A percentile compares a stretch with the other conserved stretches of the same genome.
Evolutionary conservation across 1,140 invertebrate species (phyloP).

Genomic region (Carposina sasakii): DNA sequence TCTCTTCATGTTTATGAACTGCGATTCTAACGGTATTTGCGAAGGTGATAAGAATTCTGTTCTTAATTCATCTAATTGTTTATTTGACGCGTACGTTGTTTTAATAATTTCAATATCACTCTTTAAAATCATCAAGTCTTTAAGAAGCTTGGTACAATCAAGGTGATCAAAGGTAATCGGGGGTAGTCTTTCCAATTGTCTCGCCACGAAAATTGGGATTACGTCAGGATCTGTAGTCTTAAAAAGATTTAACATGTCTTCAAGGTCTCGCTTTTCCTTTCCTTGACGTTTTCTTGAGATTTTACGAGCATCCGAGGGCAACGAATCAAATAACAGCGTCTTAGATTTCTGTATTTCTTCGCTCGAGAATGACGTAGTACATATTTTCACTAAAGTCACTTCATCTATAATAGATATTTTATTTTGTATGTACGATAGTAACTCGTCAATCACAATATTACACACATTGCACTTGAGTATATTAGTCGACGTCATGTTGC

Average conservation of each 20-base stretch:
- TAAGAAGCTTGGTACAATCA: constrained; percentile 19
- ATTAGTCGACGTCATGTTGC: no score
- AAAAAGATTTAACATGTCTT: constrained; percentile 13
- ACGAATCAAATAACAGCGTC: constrained; percentile 20
- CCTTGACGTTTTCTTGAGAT: constrained; percentile 16
- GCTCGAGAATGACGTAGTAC: constrained; percentile 18
- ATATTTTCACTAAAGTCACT: constrained; percentile 19
- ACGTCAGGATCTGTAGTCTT: constrained; percentile 16
- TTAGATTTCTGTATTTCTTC: constrained; percentile 25
- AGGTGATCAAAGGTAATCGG: constrained; percentile 20
- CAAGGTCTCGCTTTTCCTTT: constrained; percentile 13
- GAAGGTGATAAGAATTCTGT: no score
- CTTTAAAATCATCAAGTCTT: constrained; percentile 17
- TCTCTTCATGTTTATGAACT: constrained; percentile 18
- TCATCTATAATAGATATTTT: constrained; percentile 26
- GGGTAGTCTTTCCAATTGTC: constrained; percentile 20
- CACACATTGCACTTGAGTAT: constrained; percentile 19
- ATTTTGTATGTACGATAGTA: constrained; percentile 23
- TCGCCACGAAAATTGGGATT: constrained; percentile 19
- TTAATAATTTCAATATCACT: constrained; percentile 17
- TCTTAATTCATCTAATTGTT: constrained; percentile 15
- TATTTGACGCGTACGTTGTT: constrained; percentile 8
- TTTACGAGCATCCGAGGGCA: constrained; percentile 17
- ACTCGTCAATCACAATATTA: constrained; percentile 27
- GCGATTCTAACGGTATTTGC: no score